These are phyloP conservation scores for Pandemis corylana DNA, from an alignment of 2,888 invertebrate species.

Conservation along the genomic window DNA sequence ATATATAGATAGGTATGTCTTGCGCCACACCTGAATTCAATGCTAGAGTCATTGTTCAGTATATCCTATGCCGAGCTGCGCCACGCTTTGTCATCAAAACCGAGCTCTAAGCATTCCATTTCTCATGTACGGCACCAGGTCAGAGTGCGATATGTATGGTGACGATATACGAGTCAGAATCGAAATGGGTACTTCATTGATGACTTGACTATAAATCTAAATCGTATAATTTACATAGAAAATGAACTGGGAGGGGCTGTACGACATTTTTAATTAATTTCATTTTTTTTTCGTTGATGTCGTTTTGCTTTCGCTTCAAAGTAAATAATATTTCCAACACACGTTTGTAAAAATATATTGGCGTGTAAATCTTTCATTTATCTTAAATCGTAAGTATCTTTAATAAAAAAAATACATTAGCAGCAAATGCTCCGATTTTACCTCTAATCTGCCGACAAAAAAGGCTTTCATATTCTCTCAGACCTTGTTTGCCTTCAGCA, in stretches of 20 bases:
- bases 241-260: no score
- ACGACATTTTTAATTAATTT: no score
- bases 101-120: constrained; percentile 12
- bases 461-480: constrained; percentile 10
- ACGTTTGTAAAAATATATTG: neutral
- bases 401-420: neutral
- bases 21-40: constrained; percentile 11
- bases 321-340: neutral
- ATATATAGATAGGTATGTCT: neutral
- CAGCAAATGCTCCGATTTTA: neutral
- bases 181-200: neutral
- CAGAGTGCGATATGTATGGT: constrained; percentile 2
- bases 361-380: neutral
- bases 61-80: constrained; percentile 7
- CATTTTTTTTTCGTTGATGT: no score
- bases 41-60: neutral
- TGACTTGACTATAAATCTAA: neutral
- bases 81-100: constrained; percentile 2
- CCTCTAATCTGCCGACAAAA: neutral
- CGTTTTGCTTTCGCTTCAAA: no score
- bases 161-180: neutral
- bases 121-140: constrained; percentile 12
- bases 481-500: constrained; percentile 5
- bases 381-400: neutral
- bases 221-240: no score